phyloP scores from a whole-genome alignment of 2,888 invertebrate species.

The Rotaria sp. region DNA sequence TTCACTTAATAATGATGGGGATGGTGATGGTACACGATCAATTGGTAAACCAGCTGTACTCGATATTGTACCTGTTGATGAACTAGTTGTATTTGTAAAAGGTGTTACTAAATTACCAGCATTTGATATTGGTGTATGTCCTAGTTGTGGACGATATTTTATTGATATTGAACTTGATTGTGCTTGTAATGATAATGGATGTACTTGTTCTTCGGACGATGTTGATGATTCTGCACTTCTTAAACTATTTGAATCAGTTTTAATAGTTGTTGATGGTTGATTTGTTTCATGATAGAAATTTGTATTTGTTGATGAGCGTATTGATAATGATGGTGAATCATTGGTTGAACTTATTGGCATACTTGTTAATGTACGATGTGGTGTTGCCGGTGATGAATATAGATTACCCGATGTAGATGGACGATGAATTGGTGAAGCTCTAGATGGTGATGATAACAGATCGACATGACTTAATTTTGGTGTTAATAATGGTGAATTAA shows the following conservation, averaged over 20 bases:
- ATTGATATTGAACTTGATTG: not conserved
- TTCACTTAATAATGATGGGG: conserved; percentile 10
- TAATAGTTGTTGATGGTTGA: not conserved
- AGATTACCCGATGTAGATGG: not conserved
- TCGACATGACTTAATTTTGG: not conserved
- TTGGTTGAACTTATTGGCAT: not conserved
- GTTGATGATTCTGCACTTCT: not conserved
- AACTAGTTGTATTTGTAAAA: not conserved
- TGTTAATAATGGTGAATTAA: not conserved
- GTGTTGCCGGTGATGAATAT: not conserved
- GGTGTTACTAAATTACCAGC: not conserved
- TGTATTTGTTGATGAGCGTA: not conserved
- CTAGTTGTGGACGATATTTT: not conserved
- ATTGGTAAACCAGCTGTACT: not conserved
- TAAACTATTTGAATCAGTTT: not conserved
- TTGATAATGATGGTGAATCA: not conserved
- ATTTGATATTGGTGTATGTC: not conserved
- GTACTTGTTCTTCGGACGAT: not conserved
- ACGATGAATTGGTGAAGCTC: not conserved
- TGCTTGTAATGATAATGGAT: not conserved
- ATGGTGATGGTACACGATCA: conserved; percentile 6
- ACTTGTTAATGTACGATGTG: not conserved
- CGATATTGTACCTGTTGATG: not conserved
- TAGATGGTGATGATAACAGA: not conserved
- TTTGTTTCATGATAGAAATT: not conserved